Conservation (phyloP, 2,797 vertebrate genomes). For the Enteromius anoplus region DNA sequence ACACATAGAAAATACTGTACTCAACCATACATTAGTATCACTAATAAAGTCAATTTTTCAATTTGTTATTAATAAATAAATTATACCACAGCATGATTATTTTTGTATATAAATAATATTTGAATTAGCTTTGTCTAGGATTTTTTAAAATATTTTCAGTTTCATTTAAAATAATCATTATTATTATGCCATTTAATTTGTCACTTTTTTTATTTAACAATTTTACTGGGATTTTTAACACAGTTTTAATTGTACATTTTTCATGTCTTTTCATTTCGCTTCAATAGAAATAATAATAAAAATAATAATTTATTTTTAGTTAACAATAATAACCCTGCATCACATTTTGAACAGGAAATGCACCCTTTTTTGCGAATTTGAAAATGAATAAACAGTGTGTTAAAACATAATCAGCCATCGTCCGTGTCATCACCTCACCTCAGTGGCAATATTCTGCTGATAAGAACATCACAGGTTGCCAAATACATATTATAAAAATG, state of each 20-base stretch:
- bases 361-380: neutral
- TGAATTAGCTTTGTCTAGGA: neutral
- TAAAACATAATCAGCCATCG: neutral
- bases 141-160: too few species aligned
- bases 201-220: too few species aligned
- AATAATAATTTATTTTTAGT: neutral
- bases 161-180: too few species aligned
- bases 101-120: neutral
- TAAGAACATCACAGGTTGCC: neutral
- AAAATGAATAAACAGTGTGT: neutral
- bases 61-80: neutral
- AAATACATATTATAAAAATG: neutral
- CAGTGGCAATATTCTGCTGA: neutral
- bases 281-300: neutral
- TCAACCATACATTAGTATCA: neutral
- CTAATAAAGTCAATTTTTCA: neutral
- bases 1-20: neutral
- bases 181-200: too few species aligned
- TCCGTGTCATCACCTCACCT: neutral
- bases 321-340: neutral
- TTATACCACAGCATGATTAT: neutral
- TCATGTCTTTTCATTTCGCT: neutral
- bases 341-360: neutral
- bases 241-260: neutral
- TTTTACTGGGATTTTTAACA: too few species aligned